Conservation (phyloP, 2,113 vertebrate species). For the Lynx canadensis region DNA sequence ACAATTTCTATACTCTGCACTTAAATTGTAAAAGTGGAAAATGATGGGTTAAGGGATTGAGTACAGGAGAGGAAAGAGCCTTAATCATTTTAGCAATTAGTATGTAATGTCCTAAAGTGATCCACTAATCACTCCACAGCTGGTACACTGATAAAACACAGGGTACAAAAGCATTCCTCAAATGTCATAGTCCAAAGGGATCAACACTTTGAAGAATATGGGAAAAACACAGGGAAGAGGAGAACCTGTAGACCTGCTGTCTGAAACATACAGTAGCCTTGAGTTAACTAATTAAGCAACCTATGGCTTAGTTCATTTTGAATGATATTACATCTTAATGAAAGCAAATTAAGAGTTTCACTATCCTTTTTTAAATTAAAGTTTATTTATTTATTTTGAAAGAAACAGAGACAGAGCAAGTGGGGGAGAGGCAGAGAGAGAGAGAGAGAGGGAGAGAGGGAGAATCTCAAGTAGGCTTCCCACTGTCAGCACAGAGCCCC, state of each 20-base stretch:
- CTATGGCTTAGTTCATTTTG: slow-evolving; percentile 11
- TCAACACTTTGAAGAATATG: not conserved
- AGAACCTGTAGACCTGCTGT: not conserved
- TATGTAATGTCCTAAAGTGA: slow-evolving; percentile 72
- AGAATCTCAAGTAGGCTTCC: no score
- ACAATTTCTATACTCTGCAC: slow-evolving; percentile 44
- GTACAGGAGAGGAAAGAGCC: slow-evolving; percentile 45
- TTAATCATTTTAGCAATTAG: slow-evolving; percentile 71
- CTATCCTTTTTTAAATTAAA: not conserved
- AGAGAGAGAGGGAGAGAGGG: no score
- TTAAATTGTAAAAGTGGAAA: slow-evolving; percentile 70
- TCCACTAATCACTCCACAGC: slow-evolving; percentile 65
- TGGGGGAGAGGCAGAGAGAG: no score
- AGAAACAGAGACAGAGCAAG: no score
- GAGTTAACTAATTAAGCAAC: not conserved
- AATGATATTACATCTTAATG: not conserved
- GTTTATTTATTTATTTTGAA: no score
- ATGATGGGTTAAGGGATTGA: slow-evolving; percentile 66
- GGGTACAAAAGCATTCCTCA: slow-evolving; percentile 23
- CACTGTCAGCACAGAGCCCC: no score
- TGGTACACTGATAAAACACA: slow-evolving; percentile 44
- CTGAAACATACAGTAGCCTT: not conserved
- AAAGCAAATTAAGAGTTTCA: not conserved
- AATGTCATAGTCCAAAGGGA: slow-evolving; percentile 42
- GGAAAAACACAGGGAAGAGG: not conserved